Conservation (phyloP, 2,888 invertebrate genomes). For the Hoplodrina ambigua region DNA sequence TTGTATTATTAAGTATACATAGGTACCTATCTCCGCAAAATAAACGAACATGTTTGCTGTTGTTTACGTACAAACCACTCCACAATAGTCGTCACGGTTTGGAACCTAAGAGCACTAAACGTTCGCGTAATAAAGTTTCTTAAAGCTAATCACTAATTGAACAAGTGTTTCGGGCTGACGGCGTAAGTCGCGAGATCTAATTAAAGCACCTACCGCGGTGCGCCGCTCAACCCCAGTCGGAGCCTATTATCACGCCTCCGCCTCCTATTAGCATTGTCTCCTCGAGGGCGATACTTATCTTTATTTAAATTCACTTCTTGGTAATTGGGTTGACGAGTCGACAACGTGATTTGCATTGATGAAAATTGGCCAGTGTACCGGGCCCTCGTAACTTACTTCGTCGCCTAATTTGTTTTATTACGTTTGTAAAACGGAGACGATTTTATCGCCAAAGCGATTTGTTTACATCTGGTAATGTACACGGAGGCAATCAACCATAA, state of each 20-base stretch:
- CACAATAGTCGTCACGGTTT: slow-evolving; percentile 16
- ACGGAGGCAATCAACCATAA: slow-evolving; percentile 32
- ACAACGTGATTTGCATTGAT: slow-evolving; percentile 91
- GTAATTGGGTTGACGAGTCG: slow-evolving; percentile 91
- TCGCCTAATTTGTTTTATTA: slow-evolving; percentile 86
- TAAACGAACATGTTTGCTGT: not conserved
- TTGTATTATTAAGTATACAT: slow-evolving; percentile 9
- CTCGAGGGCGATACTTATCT: slow-evolving; percentile 90
- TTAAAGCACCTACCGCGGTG: slow-evolving; percentile 88
- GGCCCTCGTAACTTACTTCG: slow-evolving; percentile 81
- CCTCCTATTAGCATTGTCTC: slow-evolving; percentile 90
- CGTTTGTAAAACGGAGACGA: slow-evolving; percentile 79
- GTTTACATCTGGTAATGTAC: slow-evolving; percentile 58
- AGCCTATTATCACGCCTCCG: slow-evolving; percentile 89
- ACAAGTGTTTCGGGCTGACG: slow-evolving; percentile 88
- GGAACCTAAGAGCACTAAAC: slow-evolving; percentile 32
- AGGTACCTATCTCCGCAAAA: not conserved
- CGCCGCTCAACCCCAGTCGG: slow-evolving; percentile 80
- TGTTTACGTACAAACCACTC: slow-evolving; percentile 33
- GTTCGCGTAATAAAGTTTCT: slow-evolving; percentile 82
- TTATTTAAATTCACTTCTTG: slow-evolving; percentile 91
- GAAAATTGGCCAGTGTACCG: slow-evolving; percentile 87
- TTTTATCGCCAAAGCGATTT: slow-evolving; percentile 67
- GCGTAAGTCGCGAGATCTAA: slow-evolving; percentile 89
- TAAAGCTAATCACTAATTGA: slow-evolving; percentile 88